Percentiles rank a stretch among this genome's conserved stretches.
Evolutionary conservation across 2,797 vertebrate genomes (phyloP).

Genomic region (Pseudochromis fuscus): DNA sequence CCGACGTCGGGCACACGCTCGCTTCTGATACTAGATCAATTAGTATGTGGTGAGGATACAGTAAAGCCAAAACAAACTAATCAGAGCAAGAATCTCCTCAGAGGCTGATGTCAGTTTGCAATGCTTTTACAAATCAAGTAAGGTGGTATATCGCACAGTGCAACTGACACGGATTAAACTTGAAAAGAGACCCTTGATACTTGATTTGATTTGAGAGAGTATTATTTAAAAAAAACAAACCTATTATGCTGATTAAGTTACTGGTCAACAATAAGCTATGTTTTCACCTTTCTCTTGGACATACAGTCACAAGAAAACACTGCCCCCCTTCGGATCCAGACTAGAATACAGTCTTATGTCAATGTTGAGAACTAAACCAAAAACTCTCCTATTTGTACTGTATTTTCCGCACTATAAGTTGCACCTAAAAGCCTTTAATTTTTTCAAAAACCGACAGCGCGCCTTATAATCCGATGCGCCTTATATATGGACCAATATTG

Average conservation of each 20-base stretch:
- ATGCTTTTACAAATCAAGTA: no score
- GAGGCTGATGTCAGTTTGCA: conserved; percentile 11
- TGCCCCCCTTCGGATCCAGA: not conserved
- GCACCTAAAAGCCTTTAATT: no score
- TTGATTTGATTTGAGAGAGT: no score
- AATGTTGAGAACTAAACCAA: conserved; percentile 1
- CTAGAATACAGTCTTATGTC: conserved; percentile 6
- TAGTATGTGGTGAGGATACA: conserved; percentile 22
- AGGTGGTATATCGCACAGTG: no score
- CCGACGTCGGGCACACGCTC: conserved; percentile 10
- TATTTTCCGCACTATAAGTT: no score
- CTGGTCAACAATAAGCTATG: not conserved
- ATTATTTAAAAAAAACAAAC: not conserved
- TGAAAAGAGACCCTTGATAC: no score
- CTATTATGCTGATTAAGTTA: not conserved
- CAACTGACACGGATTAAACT: no score
- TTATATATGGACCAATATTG: no score
- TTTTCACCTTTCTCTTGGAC: not conserved
- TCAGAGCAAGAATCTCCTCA: conserved; percentile 24
- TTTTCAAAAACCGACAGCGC: no score
- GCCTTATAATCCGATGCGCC: no score
- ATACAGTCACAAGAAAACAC: not conserved
- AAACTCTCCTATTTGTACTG: not conserved
- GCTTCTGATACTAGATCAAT: conserved; percentile 55
- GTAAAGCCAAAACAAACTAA: conserved; percentile 34